A percentile compares a stretch with the other conserved stretches of the same genome.
Conservation (phyloP, 2,113 vertebrate species). For the Festucalex cinctus region DNA sequence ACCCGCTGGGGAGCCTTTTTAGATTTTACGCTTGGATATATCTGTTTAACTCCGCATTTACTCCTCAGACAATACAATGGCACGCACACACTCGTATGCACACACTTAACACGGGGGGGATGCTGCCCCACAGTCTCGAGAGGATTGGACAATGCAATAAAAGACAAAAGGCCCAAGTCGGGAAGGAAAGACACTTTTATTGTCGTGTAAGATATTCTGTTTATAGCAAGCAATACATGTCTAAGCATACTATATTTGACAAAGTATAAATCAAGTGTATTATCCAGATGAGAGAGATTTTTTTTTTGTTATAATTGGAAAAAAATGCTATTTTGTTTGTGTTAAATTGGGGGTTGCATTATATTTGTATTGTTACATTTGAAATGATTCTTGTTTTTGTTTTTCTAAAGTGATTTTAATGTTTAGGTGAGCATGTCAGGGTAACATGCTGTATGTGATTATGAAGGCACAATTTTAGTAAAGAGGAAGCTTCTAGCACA, state of each 20-base stretch:
- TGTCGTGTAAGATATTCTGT: constrained; percentile 37
- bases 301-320: too few relatives aligned
- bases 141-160: constrained; percentile 52
- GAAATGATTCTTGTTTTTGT: too few relatives aligned
- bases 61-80: constrained; percentile 84
- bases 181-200: constrained; percentile 53
- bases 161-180: constrained; percentile 52
- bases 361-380: too few relatives aligned
- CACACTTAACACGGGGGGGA: constrained; percentile 24
- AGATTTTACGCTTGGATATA: constrained; percentile 99
- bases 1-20: constrained; percentile 93
- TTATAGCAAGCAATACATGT: neutral
- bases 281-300: too few relatives aligned
- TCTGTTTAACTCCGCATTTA: constrained; percentile 99
- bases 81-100: constrained; percentile 60
- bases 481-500: too few relatives aligned
- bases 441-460: too few relatives aligned
- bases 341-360: too few relatives aligned
- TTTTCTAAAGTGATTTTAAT: too few relatives aligned
- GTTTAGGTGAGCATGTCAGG: too few relatives aligned
- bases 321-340: too few relatives aligned
- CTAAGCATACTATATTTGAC: neutral
- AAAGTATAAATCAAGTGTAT: neutral
- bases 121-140: constrained; percentile 44
- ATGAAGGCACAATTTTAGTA: too few relatives aligned